Conservation (phyloP, 2,888 invertebrate species). For the Ceriagrion tenellum region DNA sequence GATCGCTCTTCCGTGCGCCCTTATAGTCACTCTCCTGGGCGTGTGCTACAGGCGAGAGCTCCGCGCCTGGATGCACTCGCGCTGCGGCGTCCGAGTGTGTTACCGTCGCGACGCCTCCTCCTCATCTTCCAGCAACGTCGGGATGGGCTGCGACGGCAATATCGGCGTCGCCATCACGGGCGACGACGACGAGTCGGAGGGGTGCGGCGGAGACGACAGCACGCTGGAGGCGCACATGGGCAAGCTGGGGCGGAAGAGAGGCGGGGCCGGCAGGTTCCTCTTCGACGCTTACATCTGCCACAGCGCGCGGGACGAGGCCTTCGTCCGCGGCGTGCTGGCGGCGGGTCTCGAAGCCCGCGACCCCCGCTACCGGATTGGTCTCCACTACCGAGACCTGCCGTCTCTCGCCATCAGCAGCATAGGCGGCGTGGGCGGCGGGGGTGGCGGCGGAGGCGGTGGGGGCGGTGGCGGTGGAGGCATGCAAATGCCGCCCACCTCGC, state of each 20-base stretch:
- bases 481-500: constrained; percentile 34
- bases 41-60: constrained; percentile 91
- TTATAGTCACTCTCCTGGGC: constrained; percentile 87
- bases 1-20: constrained; percentile 87
- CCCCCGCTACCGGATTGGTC: constrained; percentile 89
- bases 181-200: constrained; percentile 60
- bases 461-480: constrained; percentile 34
- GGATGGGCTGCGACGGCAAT: constrained; percentile 62
- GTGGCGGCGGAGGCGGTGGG: constrained; percentile 34
- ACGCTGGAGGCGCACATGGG: constrained; percentile 61
- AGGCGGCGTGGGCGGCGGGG: constrained; percentile 54
- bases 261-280: constrained; percentile 86
- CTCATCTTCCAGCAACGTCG: constrained; percentile 60
- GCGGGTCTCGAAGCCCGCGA: constrained; percentile 91
- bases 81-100: constrained; percentile 92
- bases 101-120: constrained; percentile 77
- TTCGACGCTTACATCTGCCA: constrained; percentile 98
- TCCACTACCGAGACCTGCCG: constrained; percentile 92
- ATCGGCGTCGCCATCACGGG: constrained; percentile 61
- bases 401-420: constrained; percentile 63
- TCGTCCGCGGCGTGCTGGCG: constrained; percentile 93
- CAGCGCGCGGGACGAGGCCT: constrained; percentile 94
- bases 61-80: constrained; percentile 91
- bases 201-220: constrained; percentile 61
- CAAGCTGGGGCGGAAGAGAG: constrained; percentile 84